Evolutionary conservation across 2,888 invertebrate species (phyloP), one percentile per base, ranked within the genome.

Genomic region (Drosophila atripex): DNA sequence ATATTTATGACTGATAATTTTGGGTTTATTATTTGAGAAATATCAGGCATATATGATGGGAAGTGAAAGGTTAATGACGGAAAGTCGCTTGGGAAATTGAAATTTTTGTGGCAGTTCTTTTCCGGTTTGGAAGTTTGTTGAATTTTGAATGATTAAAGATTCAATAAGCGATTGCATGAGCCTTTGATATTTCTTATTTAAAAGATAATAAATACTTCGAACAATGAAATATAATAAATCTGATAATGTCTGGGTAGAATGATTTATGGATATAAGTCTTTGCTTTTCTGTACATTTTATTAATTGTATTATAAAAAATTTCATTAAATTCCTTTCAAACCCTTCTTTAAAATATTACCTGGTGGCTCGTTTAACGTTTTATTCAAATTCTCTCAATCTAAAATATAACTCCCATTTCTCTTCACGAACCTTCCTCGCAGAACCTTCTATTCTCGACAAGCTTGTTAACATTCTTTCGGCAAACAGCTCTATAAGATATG

Each of bases 1-100:
- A 82, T 76, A 80, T 80, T 82, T 79, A 83, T 79, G 68, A 49
- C 55, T 53, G 68, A 82, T 85, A 56, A 71, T 63, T 73, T 82
- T 18, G 50, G 63, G 39, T 61, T 76, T 59, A 75, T 72, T 51
- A 72, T 35, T 35, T 35, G 2, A 35, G 35, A 7, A n/a, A 32
- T 5, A 32, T 11, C 1, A 28, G 9, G 32, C 12, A 35, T 35
- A 35, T 35, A 35, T 69, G 46, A 66, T 23, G 50, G 46, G 47
- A 30, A 71, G 71, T 47, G 71, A 63, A 71, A 55, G 46, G 71
- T 49, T 41, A 59, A 59, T 47, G 59, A 63, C 41, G 32, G 38
- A 58, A 68, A 68, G 68, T 69, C 28, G 47, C 41, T 25, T 45
- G 53, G 53, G 38, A 70, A 69, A 69, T 50, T 35, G 25, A 43